A percentile compares a stretch with the other conserved stretches of the same genome.
These are phyloP conservation scores for Girardinus metallicus DNA, from an alignment of 2,797 vertebrate genomes.

Conservation along the genomic window DNA sequence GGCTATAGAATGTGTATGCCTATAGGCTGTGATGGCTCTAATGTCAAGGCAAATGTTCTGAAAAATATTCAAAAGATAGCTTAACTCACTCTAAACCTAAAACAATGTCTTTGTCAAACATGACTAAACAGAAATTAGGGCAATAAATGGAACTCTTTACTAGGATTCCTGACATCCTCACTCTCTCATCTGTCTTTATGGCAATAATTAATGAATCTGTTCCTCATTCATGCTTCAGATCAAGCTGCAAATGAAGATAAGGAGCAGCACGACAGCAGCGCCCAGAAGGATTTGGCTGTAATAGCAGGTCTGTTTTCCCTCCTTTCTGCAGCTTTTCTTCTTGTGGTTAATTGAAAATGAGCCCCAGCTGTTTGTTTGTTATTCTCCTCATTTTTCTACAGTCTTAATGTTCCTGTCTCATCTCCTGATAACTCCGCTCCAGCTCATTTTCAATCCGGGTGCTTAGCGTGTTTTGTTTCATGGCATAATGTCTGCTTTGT, in stretches of 20 bases:
- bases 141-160: not conserved
- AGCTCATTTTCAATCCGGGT: conserved; percentile 34
- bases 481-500: not conserved
- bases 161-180: not conserved
- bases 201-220: conserved; percentile 38
- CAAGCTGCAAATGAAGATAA: conserved; percentile 80
- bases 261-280: conserved; percentile 83
- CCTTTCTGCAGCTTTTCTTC: conserved; percentile 35
- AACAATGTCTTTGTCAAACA: not conserved
- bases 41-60: not conserved
- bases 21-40: not conserved
- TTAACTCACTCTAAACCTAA: not conserved
- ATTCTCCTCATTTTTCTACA: conserved; percentile 36
- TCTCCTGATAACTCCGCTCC: conserved; percentile 15
- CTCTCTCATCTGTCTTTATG: not conserved
- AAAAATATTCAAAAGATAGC: not conserved
- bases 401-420: conserved; percentile 12
- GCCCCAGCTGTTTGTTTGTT: conserved; percentile 58
- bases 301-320: conserved; percentile 88
- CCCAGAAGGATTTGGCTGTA: conserved; percentile 88
- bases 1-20: not conserved
- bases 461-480: conserved; percentile 12
- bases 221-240: conserved; percentile 59
- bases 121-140: not conserved
- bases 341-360: conserved; percentile 57